These are phyloP conservation scores for Chymomyza procnemis DNA, from an alignment of 2,888 invertebrate species.

Conservation along the genomic window DNA sequence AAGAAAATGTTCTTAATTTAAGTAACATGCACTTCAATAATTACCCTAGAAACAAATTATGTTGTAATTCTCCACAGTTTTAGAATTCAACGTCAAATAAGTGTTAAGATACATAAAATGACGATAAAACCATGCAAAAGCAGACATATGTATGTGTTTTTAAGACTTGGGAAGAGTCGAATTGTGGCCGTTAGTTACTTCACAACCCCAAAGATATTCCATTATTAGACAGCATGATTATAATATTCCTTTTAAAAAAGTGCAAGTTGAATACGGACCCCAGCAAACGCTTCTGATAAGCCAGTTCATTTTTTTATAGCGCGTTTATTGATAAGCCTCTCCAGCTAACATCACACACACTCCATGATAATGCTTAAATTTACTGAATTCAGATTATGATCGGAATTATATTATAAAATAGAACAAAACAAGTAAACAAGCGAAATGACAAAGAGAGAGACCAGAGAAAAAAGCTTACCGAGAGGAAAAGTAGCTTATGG, in stretches of 20 bases:
- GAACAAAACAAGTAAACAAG: background rate
- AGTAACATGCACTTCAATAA: too few species aligned
- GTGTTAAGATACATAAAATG: too few species aligned
- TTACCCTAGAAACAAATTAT: too few species aligned
- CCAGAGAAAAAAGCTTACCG: background rate
- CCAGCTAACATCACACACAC: background rate
- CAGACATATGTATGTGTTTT: too few species aligned
- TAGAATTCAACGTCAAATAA: too few species aligned
- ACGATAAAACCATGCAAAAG: too few species aligned
- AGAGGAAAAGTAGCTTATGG: background rate
- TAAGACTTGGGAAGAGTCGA: too few species aligned
- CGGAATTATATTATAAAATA: background rate
- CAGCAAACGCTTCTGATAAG: background rate
- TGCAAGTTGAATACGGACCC: background rate
- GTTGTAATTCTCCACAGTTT: too few species aligned
- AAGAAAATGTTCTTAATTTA: too few species aligned
- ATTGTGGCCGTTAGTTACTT: too few species aligned
- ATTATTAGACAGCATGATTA: too few species aligned
- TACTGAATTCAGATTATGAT: background rate
- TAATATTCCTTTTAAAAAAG: background rate
- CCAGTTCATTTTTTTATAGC: background rate
- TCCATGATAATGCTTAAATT: background rate
- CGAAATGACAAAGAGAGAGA: background rate
- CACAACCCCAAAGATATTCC: too few species aligned
- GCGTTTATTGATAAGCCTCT: background rate